These are phyloP conservation scores for Tragelaphus scriptus DNA, from an alignment of 2,113 vertebrate species.

Conservation along the genomic window DNA sequence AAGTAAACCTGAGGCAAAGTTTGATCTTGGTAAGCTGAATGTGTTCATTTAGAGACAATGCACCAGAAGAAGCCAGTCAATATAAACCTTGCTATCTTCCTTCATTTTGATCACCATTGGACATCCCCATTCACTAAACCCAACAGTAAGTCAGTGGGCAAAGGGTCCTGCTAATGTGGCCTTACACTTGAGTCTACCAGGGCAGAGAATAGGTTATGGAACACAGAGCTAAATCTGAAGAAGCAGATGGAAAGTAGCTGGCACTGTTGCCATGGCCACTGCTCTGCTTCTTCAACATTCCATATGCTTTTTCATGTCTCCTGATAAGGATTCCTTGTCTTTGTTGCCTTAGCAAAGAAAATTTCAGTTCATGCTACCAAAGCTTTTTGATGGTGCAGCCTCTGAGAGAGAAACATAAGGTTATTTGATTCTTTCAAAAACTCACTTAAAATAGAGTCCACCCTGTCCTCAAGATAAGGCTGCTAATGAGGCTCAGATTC, in stretches of 20 bases:
- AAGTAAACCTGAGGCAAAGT: neutral
- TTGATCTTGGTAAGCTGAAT: neutral
- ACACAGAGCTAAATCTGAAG: neutral
- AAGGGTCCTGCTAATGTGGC: neutral
- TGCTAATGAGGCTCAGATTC: neutral
- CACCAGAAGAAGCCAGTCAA: neutral
- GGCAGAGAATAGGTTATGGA: neutral
- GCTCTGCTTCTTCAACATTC: neutral
- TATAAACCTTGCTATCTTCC: fast-evolving
- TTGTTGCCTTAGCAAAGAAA: neutral
- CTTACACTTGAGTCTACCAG: neutral
- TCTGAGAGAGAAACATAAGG: too few relatives aligned
- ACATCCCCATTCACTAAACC: neutral
- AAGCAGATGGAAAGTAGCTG: neutral
- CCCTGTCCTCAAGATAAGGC: neutral
- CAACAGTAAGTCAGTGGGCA: too few relatives aligned
- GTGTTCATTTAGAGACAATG: neutral
- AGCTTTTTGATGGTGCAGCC: neutral
- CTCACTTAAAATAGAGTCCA: neutral
- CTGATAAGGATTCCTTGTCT: neutral
- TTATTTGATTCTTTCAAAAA: neutral
- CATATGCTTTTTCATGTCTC: neutral
- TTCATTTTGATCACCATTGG: neutral
- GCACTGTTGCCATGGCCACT: neutral
- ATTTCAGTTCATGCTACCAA: neutral